Evolutionary conservation across 2,888 invertebrate genomes (phyloP).

Genomic region (Tenthredo amoena): DNA sequence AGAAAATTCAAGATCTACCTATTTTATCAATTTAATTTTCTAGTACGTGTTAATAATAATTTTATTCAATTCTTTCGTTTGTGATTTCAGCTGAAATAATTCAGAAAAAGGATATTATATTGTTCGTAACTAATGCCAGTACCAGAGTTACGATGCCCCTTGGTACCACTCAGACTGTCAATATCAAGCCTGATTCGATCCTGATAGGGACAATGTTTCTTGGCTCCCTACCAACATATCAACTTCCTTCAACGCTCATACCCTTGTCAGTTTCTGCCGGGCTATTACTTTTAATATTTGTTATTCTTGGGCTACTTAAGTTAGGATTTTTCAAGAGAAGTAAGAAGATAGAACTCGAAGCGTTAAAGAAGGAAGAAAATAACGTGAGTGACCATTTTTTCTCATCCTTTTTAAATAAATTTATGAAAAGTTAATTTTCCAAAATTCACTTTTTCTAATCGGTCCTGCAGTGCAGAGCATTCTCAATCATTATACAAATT

Average conservation of each 20-base stretch:
- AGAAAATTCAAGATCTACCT: background rate
- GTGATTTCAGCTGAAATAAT: slow-evolving; percentile 64
- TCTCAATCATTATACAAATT: background rate
- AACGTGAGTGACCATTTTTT: background rate
- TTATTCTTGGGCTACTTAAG: slow-evolving; percentile 67
- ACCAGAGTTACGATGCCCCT: slow-evolving; percentile 68
- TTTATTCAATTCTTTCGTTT: slow-evolving; percentile 39
- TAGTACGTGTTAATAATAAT: background rate
- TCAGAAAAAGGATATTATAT: slow-evolving; percentile 73
- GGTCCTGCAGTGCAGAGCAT: background rate
- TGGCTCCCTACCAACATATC: slow-evolving; percentile 67
- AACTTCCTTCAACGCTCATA: slow-evolving; percentile 69
- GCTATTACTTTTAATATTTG: slow-evolving; percentile 66
- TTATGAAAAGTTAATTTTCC: background rate
- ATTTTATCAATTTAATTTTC: slow-evolving; percentile 26
- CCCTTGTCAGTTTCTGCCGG: slow-evolving; percentile 68
- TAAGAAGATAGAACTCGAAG: slow-evolving; percentile 67
- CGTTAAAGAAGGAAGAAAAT: slow-evolving; percentile 60
- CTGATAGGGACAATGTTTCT: slow-evolving; percentile 74
- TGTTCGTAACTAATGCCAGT: slow-evolving; percentile 72
- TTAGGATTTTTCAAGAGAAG: slow-evolving; percentile 73
- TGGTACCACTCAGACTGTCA: slow-evolving; percentile 66
- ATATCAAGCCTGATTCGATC: slow-evolving; percentile 65
- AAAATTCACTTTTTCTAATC: background rate
- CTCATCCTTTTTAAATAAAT: background rate